Conservation (phyloP, 2,888 invertebrate genomes). For the Cremastinae sp. region DNA sequence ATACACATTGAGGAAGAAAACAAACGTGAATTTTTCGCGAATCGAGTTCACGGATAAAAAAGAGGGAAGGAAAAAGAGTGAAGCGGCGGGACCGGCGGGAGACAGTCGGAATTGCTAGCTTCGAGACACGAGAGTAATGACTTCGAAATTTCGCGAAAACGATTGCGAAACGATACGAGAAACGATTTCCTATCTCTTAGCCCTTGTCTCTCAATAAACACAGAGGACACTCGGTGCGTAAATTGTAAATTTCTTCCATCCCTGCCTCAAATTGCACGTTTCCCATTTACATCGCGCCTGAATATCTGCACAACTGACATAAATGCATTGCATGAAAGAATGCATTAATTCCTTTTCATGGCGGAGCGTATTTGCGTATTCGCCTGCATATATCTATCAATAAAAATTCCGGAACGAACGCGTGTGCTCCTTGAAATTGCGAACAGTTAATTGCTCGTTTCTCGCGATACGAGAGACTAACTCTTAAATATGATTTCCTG, state of each 20-base stretch:
- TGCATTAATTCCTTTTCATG: conserved; percentile 4
- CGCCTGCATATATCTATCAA: background rate
- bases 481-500: conserved; percentile 8
- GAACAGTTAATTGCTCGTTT: conserved; percentile 5
- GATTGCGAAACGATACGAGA: conserved; percentile 15
- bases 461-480: conserved; percentile 2
- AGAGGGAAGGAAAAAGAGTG: no score
- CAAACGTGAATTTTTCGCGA: conserved; percentile 1
- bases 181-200: background rate
- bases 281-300: conserved; percentile 50
- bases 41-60: background rate
- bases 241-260: background rate
- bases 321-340: background rate
- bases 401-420: no score
- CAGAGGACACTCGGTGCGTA: conserved; percentile 9
- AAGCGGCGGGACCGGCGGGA: background rate
- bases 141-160: conserved; percentile 15
- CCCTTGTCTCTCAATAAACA: conserved; percentile 23
- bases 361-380: background rate
- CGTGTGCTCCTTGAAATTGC: background rate
- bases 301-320: conserved; percentile 27
- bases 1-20: background rate
- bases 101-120: conserved; percentile 52
- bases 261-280: conserved; percentile 23
- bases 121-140: conserved; percentile 34